Evolutionary conservation across 2,797 vertebrate genomes (phyloP), one percentile per base, ranked within the genome.

Genomic region (Otolemur crassicaudatus): DNA sequence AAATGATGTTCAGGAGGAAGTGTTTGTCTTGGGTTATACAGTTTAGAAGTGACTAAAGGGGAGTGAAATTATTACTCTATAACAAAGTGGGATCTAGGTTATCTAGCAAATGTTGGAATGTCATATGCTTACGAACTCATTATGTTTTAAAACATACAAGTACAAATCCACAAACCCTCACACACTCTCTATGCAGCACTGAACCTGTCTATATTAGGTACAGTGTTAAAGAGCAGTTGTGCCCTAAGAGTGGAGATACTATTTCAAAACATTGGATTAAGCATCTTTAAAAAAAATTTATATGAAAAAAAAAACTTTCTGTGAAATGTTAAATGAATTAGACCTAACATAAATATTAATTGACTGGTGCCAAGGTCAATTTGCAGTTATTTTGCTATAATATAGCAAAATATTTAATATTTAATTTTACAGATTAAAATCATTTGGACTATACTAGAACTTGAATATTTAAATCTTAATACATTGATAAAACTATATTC

Each of bases 381-480:
- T 88, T 90, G 8, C n/a, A 67, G 9, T 43, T 83, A 79, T 92
- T 92, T 97, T 94, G 5, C 37, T 75, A 14, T 56, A 9, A 43
- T 43, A 43, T 6, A 43, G 40, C 6, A 43, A 40, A 4, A 4
- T 40, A 40, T 40, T 67, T 67, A 25, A 34, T 61, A 80, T 72
- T 72, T 92, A 94, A 88, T 96, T 92, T 25, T 89, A 31, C 83
- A 93, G 75, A 82, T 67, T 89, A 84, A 77, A 92, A 25, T 81
- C 31, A 76, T n/a, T 56, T 91, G 67, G 34, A 37, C 73, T 37
- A 77, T 27, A 43, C 29, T 49, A 90, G 22, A 93, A 79, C 2
- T 85, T 87, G 11, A 91, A 75, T 96, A 46, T 92, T 90, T 90
- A 5, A 90, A 94, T 84, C 25, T 40, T 93, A 12, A 27, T 82